Base-by-base conservation (phyloP, 2,888 invertebrate genomes). In the Neuroscelio doddi region DNA sequence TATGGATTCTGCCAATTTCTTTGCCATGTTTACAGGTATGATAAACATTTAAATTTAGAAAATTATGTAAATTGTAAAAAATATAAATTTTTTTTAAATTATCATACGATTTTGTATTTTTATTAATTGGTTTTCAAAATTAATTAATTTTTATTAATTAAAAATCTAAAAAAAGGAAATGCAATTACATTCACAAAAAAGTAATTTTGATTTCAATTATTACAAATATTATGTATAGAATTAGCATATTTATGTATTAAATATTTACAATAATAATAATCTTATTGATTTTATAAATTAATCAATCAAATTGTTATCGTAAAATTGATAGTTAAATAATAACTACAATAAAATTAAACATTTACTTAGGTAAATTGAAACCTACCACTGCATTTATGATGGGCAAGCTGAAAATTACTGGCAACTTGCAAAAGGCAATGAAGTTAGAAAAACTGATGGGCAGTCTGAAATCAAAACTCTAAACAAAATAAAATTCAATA, bases 381-480 rank as follows among this genome's bases (percentile, higher is more conserved):
- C 93, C 98, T 1, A 91, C 97, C 0, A 90, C 91, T 1, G 98
- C 98, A 0, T 97, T 96, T 85, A 97, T 98, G 96, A 92, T 92
- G 80, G 98, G 98, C 47, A 97, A 97, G 85, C 86, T 98, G 73
- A 97, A 97, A 86, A 94, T 98, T 71, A 89, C 88, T 68, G 98
- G 98, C 0, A 95, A 97, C 80, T 87, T 98, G 76, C 93, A 93
- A 75, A 94, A 96, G 81, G 98, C 98, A 0, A 93, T 98, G 91
- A 97, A 97, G 82, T 86, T 98, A 61, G 97, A 98, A 81, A 94
- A 93, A 80, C 87, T 97, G 68, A 93, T 97, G 93, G 88, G 88
- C 41, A 90, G 90, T 24, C 86, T 95, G n/a, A 93, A 93, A 78
- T 87, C 90, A 30, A 92, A 90, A 78, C 79, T 89, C 46, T 89